Percentiles rank a stretch among this genome's conserved stretches.
Conservation (phyloP, 2,797 vertebrate species). For the Argyrosomus regius region DNA sequence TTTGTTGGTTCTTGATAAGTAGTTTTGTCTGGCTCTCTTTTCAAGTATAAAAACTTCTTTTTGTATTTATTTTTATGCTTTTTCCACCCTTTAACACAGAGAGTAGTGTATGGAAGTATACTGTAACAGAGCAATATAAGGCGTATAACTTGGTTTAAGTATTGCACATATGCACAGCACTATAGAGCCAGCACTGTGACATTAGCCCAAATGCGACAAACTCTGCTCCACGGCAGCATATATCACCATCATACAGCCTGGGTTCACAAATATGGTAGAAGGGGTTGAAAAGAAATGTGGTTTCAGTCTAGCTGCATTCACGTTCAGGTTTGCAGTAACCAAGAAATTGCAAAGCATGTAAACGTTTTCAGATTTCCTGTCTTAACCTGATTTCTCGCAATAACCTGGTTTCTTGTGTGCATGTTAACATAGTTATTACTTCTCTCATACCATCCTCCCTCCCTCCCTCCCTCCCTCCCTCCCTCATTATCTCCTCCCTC, state of each 20-base stretch:
- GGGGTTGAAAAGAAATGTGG: background rate
- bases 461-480: background rate
- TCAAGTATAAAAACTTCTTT: background rate
- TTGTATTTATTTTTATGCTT: slow-evolving; percentile 4
- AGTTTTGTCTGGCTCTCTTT: slow-evolving; percentile 14
- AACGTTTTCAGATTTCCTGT: slow-evolving; percentile 32
- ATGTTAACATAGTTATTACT: slow-evolving; percentile 62
- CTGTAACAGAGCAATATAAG: background rate
- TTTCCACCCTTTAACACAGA: background rate
- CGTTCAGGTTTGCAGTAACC: background rate
- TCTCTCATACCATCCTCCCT: slow-evolving; percentile 23
- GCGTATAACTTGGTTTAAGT: background rate
- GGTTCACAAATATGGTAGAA: background rate
- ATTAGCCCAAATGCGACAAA: slow-evolving; percentile 7
- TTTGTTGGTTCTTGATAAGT: slow-evolving; percentile 18
- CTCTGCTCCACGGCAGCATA: background rate
- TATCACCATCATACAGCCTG: slow-evolving; percentile 18
- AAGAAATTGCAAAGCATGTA: background rate
- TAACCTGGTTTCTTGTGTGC: slow-evolving; percentile 40
- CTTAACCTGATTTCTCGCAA: slow-evolving; percentile 28
- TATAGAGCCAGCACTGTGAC: background rate
- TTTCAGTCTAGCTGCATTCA: background rate
- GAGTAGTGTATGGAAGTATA: background rate
- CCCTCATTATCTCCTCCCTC: background rate
- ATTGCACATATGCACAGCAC: background rate